Percentiles rank a stretch among this genome's conserved stretches.
These are phyloP conservation scores for Grallaria varia DNA, from an alignment of 2,113 vertebrate species.

Conservation along the genomic window DNA sequence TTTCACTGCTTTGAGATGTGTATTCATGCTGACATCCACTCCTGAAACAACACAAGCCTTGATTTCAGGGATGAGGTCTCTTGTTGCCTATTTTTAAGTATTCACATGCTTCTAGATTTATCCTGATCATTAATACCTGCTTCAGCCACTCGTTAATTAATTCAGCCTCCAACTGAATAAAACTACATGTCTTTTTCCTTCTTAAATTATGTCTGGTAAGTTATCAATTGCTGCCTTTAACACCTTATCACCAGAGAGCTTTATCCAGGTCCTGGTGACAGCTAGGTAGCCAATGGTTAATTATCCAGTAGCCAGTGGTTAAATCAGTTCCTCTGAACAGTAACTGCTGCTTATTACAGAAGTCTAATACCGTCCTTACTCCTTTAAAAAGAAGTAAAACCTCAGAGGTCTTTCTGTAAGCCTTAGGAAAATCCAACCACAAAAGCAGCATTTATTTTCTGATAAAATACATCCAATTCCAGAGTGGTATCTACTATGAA, in stretches of 20 bases:
- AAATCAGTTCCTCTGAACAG: not conserved
- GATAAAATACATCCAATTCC: not conserved
- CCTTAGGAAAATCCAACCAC: not conserved
- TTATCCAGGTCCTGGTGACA: not conserved
- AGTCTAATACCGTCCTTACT: not conserved
- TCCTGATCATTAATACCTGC: not conserved
- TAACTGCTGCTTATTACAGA: not conserved
- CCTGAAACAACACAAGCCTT: constrained; percentile 71
- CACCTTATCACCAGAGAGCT: not conserved
- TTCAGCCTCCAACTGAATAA: not conserved
- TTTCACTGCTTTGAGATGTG: constrained; percentile 97
- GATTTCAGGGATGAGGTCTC: not conserved
- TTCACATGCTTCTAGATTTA: not conserved
- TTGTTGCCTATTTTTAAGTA: not conserved
- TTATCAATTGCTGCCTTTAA: not conserved
- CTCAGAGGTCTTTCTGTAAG: not conserved
- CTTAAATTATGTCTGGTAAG: not conserved
- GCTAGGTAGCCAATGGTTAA: not conserved
- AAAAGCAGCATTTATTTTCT: not conserved
- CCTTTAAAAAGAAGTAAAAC: not conserved
- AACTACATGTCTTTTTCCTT: not conserved
- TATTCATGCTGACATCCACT: constrained; percentile 98
- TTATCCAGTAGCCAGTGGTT: not conserved
- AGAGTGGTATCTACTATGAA: not conserved
- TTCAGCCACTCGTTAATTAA: not conserved